Evolutionary conservation across 1,140 invertebrate species (phyloP).

Genomic region (Procambarus clarkii): DNA sequence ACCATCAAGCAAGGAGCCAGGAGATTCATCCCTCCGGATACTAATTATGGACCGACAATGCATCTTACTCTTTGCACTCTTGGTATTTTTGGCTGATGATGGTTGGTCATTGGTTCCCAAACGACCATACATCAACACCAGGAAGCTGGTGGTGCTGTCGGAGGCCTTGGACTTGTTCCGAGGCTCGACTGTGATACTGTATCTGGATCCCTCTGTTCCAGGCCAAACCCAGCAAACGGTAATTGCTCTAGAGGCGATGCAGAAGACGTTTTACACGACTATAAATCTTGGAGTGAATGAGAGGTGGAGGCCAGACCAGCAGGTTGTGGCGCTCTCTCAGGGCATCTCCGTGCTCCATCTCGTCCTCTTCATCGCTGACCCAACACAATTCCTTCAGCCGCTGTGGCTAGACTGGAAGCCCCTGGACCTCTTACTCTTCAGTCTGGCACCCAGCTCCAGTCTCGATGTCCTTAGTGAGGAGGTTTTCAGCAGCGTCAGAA

Average conservation of each 20-base stretch:
- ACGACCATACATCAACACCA: neutral
- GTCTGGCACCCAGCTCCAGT: neutral
- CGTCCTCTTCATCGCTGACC: neutral
- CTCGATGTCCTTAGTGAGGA: neutral
- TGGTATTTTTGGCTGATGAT: too few species aligned
- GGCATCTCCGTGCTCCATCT: neutral
- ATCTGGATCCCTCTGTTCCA: neutral
- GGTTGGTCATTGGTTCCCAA: neutral
- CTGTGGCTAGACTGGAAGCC: constrained; percentile 34
- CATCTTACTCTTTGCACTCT: too few species aligned
- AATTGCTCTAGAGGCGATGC: neutral
- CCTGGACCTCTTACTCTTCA: constrained; percentile 14
- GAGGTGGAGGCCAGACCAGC: too few species aligned
- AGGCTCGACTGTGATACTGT: neutral
- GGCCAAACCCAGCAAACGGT: neutral
- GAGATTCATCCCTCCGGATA: too few species aligned
- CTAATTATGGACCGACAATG: too few species aligned
- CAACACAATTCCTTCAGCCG: neutral
- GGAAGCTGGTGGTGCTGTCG: neutral
- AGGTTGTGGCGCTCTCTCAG: too few species aligned
- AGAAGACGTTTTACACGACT: constrained; percentile 2
- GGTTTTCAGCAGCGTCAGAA: constrained; percentile 3
- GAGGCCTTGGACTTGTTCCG: neutral
- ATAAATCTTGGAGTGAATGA: neutral
- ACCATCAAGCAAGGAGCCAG: too few species aligned